Evolutionary conservation across 2,113 vertebrate genomes (phyloP), one percentile per base, ranked within the genome.

Genomic region (Hypocryptadius cinnamomeus): DNA sequence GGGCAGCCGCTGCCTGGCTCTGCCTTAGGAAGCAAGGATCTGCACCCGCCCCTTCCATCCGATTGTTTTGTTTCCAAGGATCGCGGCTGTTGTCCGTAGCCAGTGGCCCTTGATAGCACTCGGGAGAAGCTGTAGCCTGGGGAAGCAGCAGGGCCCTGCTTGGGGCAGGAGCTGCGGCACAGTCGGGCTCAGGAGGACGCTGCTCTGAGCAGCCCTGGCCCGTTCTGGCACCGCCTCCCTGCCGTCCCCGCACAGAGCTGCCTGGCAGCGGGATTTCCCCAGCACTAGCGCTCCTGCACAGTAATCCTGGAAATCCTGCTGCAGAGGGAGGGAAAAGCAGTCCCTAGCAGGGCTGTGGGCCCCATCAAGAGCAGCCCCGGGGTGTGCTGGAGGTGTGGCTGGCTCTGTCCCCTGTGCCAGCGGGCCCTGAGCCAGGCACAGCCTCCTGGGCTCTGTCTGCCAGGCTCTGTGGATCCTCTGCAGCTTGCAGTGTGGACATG

Each of bases 401-500:
- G 10, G 9, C 5, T 11, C 30, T 44, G 31, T 65, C 6, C 50
- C 21, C 37, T 11, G 22, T 35, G 50, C 51, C 33, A 22, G 53
- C 27, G 27, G 15, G 14, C 11, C 17, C 40, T 51, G 20, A 8
- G 6, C 57, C 30, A 0, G 11, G 21, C 48, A 0, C 30, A 1
- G 0, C 0, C 56, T 13, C 2, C 4, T 6, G 40, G 72, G 14
- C 27, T 2, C 3, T 3, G 20, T 23, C 47, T 27, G 50, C 13
- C 15, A 1, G 42, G 28, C 54, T 53, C 45, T 42, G 15, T 6
- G 68, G 7, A 5, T 45, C 54, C 31, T 4, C 48, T 47, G 0
- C 1, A 27, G n/a, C 24, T 19, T 25, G 8, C 39, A 9, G 8
- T 3, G 27, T 2, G 30, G 50, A 2, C 31, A 0, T 0, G 3